These are phyloP conservation scores for Sturmia bella DNA, from an alignment of 2,888 invertebrate genomes.

Conservation along the genomic window DNA sequence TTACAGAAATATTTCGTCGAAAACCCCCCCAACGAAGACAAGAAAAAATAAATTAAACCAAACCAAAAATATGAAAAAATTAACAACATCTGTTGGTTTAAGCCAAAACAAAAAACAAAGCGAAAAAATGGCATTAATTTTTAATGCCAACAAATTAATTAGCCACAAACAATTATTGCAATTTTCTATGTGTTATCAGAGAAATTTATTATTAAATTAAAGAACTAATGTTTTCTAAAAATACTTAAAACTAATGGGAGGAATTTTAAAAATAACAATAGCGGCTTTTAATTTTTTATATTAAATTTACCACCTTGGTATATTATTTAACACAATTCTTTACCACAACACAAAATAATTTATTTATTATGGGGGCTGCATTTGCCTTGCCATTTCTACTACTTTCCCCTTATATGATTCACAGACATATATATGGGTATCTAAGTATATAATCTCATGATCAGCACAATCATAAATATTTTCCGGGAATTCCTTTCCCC, in stretches of 20 bases:
- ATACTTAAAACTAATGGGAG: background rate
- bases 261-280: background rate
- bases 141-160: conserved; percentile 70
- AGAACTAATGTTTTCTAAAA: background rate
- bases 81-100: conserved; percentile 55
- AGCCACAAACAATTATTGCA: conserved; percentile 63
- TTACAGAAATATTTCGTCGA: conserved; percentile 19
- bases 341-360: too few relatives aligned
- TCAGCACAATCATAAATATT: too few relatives aligned
- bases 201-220: conserved; percentile 42
- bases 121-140: conserved; percentile 47
- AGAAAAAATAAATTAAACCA: conserved; percentile 3
- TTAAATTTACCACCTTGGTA: too few relatives aligned
- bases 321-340: too few relatives aligned
- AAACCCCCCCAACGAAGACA: conserved; percentile 4
- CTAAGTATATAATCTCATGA: too few relatives aligned
- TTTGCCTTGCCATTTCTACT: too few relatives aligned
- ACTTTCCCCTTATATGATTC: too few relatives aligned
- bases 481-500: too few relatives aligned
- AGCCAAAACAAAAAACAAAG: background rate
- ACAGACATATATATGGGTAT: too few relatives aligned
- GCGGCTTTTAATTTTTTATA: too few relatives aligned
- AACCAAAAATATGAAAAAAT: conserved; percentile 47
- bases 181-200: conserved; percentile 33
- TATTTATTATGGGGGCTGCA: too few relatives aligned